Percentiles rank a stretch among this genome's conserved stretches.
phyloP scores from a whole-genome alignment of 2,888 invertebrate genomes.

The Metallyticus violacea region DNA sequence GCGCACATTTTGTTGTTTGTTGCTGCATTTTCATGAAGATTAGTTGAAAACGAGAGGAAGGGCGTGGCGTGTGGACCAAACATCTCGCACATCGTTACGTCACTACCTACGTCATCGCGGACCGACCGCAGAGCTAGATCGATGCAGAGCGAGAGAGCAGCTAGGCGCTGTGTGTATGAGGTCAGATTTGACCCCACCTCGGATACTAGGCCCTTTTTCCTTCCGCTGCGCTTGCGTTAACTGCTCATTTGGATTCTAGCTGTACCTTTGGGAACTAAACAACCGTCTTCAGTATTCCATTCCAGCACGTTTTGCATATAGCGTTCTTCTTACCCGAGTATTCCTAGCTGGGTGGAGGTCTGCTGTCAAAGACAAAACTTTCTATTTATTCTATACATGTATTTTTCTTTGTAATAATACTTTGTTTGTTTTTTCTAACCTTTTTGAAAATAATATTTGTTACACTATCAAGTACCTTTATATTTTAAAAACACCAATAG shows the following conservation, averaged over 20 bases:
- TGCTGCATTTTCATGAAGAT: not conserved
- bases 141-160: slow-evolving; percentile 2
- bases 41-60: not conserved
- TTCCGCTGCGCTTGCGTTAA: not conserved
- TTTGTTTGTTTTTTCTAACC: too few relatives aligned
- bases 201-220: not conserved
- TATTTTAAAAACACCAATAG: too few relatives aligned
- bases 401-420: too few relatives aligned
- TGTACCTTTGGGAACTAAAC: not conserved
- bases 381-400: too few relatives aligned
- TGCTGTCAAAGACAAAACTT: too few relatives aligned
- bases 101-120: slow-evolving; percentile 18
- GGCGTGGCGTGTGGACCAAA: not conserved
- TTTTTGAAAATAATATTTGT: too few relatives aligned
- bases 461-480: too few relatives aligned
- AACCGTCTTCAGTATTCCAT: not conserved
- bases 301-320: not conserved
- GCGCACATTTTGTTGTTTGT: not conserved
- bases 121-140: slow-evolving; percentile 7
- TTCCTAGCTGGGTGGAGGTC: too few relatives aligned
- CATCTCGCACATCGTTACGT: slow-evolving; percentile 23
- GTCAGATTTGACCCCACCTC: not conserved
- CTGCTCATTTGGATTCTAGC: not conserved
- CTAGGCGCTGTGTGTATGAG: not conserved
- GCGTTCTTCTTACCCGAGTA: too few relatives aligned